Base-by-base conservation (phyloP, 2,797 vertebrate species). In the Tenualosa ilisha region DNA sequence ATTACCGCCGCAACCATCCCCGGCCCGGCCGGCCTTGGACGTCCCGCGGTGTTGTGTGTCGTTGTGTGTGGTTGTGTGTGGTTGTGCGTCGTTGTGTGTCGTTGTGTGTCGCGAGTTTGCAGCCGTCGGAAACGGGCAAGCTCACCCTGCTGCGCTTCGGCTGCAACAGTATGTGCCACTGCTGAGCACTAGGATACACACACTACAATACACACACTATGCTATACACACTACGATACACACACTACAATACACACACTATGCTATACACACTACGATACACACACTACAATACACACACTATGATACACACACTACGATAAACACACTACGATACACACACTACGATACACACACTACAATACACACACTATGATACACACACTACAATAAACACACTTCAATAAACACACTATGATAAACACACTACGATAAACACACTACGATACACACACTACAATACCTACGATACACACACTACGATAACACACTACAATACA, bases 1-100 rank as follows among this genome's bases (percentile, higher is more conserved):
- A 94, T 95, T 95, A 95, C 93, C 91, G 91, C 88, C 79, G 89
- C 82, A 22, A 85, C 84, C 59, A 26, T 91, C 86, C 46, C 86
- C 88, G 91, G 90, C 90, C 91, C 91, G 85, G 50, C 86, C 89
- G 91, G 89, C 90, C 91, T 93, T 89, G 92, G 43, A 31, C 90
- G 88, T 83, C 46, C 24, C 81, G 86, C 5, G 90, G 91, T 92
- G 31, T 31, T 31, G 31, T 31, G 31, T 31, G 31, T 31, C 31
- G 31, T 1, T 31, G 31, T 31, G 31, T 31, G 0, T 31, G 0
- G 1, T 31, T 31, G 31, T 31, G 31, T 31, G 31, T 31, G 0
- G 91, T 94, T 92, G 90, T 90, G 89, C n/a, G n/a, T 31, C 31
- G 1, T 31, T 31, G 31, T 31, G 31, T 31, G 31, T 31, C 31